Conservation (phyloP, 2,888 invertebrate genomes). For the Ophonus ardosiacus region DNA sequence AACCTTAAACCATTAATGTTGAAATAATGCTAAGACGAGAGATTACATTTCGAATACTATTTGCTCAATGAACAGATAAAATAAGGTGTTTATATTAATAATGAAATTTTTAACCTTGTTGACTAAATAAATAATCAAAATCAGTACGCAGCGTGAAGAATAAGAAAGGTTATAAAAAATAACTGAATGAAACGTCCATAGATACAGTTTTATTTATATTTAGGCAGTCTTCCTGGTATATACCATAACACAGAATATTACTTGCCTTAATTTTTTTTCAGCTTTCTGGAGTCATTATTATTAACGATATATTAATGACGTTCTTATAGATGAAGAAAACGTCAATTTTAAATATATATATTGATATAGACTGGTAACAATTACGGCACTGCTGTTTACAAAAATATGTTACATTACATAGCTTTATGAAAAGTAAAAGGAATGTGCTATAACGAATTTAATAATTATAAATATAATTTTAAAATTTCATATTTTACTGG, state of each 20-base stretch:
- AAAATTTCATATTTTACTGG: too few relatives aligned
- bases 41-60: slow-evolving; percentile 12
- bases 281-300: background rate
- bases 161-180: background rate
- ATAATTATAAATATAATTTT: too few relatives aligned
- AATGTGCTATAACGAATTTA: background rate
- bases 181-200: slow-evolving; percentile 1
- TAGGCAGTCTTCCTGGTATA: slow-evolving; percentile 14
- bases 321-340: background rate
- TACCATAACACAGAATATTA: background rate
- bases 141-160: background rate
- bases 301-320: background rate
- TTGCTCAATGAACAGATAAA: slow-evolving; percentile 39
- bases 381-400: background rate
- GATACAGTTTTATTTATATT: slow-evolving; percentile 3
- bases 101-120: slow-evolving; percentile 12
- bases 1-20: background rate
- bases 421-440: background rate
- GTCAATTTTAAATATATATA: slow-evolving; percentile 1
- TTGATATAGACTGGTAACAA: background rate
- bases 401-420: background rate
- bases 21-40: slow-evolving; percentile 11
- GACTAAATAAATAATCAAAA: background rate
- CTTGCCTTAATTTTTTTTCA: slow-evolving; percentile 1
- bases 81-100: slow-evolving; percentile 19